phyloP scores from a whole-genome alignment of 2,797 vertebrate species.

The Silurus aristotelis region DNA sequence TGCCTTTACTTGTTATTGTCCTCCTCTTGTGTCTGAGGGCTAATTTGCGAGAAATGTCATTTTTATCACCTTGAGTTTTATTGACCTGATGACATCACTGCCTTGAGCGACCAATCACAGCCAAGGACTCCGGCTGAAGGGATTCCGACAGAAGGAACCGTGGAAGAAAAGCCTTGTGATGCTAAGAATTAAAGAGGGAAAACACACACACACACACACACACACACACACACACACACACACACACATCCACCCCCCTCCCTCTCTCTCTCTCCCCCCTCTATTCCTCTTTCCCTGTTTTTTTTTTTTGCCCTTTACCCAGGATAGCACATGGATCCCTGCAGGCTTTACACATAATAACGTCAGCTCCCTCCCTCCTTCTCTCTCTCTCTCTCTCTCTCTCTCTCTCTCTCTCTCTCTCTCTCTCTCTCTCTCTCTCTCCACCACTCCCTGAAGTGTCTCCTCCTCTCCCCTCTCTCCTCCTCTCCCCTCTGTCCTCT shows the following conservation, averaged over 20 bases:
- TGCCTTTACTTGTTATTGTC: conserved; percentile 70
- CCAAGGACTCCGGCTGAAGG: conserved; percentile 83
- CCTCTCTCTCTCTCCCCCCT: no score
- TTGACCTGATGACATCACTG: conserved; percentile 60
- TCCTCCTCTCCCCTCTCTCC: conserved; percentile 48
- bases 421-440: conserved; percentile 13
- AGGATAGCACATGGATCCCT: conserved; percentile 63
- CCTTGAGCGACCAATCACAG: conserved; percentile 83
- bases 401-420: conserved; percentile 39
- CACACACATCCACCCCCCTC: no score
- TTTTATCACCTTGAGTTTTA: conserved; percentile 60
- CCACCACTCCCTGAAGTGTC: conserved; percentile 41
- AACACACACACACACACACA: conserved; percentile 61
- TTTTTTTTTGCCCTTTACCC: conserved; percentile 52
- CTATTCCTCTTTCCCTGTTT: background rate
- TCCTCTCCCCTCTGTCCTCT: conserved; percentile 60
- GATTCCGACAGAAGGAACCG: conserved; percentile 84
- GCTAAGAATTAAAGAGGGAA: conserved; percentile 75
- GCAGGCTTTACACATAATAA: conserved; percentile 65
- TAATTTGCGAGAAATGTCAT: conserved; percentile 62
- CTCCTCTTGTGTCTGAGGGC: conserved; percentile 65
- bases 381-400: conserved; percentile 34
- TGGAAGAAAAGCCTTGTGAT: conserved; percentile 82
- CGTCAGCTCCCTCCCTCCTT: conserved; percentile 42
- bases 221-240: no score